Conservation (phyloP, 1,140 invertebrate genomes). For the Mycetomoellerius zeteki region DNA sequence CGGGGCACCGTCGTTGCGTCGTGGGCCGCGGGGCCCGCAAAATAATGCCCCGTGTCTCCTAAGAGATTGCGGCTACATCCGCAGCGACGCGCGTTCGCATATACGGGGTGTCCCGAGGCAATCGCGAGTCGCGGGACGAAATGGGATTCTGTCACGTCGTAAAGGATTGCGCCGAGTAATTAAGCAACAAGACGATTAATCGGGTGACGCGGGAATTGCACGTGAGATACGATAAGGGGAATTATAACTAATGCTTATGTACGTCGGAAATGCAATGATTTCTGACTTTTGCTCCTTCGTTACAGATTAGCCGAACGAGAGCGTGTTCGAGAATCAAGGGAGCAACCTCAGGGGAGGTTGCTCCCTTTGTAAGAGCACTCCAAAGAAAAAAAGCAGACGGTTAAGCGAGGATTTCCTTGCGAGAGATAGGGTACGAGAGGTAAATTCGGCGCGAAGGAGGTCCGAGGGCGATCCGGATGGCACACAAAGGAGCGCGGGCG, state of each 20-base stretch:
- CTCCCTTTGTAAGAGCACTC: not conserved
- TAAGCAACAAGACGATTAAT: not conserved
- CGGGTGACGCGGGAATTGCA: not conserved
- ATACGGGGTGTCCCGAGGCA: constrained; percentile 64
- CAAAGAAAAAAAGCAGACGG: not conserved
- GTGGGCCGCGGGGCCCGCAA: constrained; percentile 67
- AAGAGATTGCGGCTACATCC: constrained; percentile 74
- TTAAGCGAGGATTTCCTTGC: constrained; percentile 2
- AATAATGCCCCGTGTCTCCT: constrained; percentile 73
- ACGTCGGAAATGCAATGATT: not conserved
- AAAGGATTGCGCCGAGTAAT: constrained; percentile 4
- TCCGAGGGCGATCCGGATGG: constrained; percentile 17
- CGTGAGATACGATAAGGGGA: not conserved
- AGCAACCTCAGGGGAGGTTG: not conserved
- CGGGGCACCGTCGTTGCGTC: constrained; percentile 43
- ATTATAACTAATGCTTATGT: not conserved
- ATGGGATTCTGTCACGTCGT: not conserved
- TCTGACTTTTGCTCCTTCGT: not conserved
- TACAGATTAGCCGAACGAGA: constrained; percentile 2
- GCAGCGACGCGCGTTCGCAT: constrained; percentile 27
- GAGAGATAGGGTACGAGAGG: constrained; percentile 5
- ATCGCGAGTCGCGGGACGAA: constrained; percentile 7
- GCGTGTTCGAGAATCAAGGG: not conserved
- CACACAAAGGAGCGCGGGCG: constrained; percentile 53
- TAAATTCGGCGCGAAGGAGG: constrained; percentile 58